Conservation (phyloP, 1,140 invertebrate genomes). For the Magallana angulata region DNA sequence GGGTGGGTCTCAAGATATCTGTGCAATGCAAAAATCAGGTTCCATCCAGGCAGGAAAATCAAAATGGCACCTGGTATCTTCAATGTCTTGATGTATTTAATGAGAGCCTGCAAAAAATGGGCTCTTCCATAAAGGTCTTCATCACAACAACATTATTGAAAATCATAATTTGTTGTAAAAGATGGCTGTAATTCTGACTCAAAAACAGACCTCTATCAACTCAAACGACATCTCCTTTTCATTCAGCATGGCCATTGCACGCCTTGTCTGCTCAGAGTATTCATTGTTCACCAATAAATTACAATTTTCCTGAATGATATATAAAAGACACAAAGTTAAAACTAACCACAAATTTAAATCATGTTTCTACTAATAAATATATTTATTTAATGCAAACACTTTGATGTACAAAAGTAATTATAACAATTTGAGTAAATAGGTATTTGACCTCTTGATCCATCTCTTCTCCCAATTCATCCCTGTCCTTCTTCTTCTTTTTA, state of each 20-base stretch:
- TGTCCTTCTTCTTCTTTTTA: slow-evolving; percentile 74
- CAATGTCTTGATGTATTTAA: slow-evolving; percentile 88
- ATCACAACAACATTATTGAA: too few species aligned
- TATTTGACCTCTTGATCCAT: slow-evolving; percentile 79
- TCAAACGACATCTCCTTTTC: slow-evolving; percentile 96
- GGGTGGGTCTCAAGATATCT: slow-evolving; percentile 89
- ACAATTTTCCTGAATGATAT: slow-evolving; percentile 76
- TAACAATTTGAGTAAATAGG: neutral
- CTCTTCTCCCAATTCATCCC: slow-evolving; percentile 86
- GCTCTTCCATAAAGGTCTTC: neutral
- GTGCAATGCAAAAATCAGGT: slow-evolving; percentile 93
- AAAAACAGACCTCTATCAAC: slow-evolving; percentile 86
- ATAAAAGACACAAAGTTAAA: too few species aligned
- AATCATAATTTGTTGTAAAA: too few species aligned
- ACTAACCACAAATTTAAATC: too few species aligned
- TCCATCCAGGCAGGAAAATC: slow-evolving; percentile 79
- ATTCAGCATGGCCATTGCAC: slow-evolving; percentile 87
- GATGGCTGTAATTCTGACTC: neutral
- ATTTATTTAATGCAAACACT: too few species aligned
- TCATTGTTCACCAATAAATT: slow-evolving; percentile 76
- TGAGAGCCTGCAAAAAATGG: slow-evolving; percentile 81
- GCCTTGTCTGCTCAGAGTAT: slow-evolving; percentile 83
- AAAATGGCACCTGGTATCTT: slow-evolving; percentile 84
- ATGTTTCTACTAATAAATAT: too few species aligned
- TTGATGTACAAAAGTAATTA: neutral